Evolutionary conservation across 2,113 vertebrate genomes (phyloP).

Genomic region (Loxodonta africana): DNA sequence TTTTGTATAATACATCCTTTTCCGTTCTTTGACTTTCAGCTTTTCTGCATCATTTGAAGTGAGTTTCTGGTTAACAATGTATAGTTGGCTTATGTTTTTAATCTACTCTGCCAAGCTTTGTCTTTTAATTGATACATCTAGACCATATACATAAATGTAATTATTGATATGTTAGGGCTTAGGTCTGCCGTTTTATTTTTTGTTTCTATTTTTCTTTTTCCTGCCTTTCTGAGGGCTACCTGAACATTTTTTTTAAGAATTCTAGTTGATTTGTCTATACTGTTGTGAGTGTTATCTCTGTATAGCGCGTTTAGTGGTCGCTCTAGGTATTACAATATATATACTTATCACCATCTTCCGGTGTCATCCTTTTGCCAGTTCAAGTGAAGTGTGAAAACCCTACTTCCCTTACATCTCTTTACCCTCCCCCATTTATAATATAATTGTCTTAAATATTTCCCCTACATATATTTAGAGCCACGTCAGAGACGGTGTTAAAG

Average conservation of each 20-base stretch:
- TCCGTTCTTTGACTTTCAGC: no score
- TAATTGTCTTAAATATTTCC: no score
- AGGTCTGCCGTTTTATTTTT: constrained; percentile 36
- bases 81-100: not conserved
- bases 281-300: constrained; percentile 8
- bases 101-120: not conserved
- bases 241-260: constrained; percentile 29
- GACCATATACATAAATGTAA: not conserved
- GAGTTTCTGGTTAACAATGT: constrained; percentile 1
- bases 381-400: not conserved
- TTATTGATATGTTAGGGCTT: not conserved
- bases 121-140: constrained; percentile 1
- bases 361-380: constrained; percentile 5
- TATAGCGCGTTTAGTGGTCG: constrained; percentile 2
- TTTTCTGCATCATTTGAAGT: not conserved
- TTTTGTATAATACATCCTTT: no score
- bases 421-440: not conserved
- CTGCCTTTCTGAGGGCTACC: not conserved
- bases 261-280: not conserved
- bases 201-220: constrained; percentile 41
- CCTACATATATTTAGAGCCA: no score
- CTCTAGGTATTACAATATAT: not conserved
- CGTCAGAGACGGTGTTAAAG: no score
- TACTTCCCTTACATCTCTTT: constrained; percentile 5
- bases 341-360: not conserved